phyloP scores from a whole-genome alignment of 2,113 vertebrate genomes.

The Otus sunia region DNA sequence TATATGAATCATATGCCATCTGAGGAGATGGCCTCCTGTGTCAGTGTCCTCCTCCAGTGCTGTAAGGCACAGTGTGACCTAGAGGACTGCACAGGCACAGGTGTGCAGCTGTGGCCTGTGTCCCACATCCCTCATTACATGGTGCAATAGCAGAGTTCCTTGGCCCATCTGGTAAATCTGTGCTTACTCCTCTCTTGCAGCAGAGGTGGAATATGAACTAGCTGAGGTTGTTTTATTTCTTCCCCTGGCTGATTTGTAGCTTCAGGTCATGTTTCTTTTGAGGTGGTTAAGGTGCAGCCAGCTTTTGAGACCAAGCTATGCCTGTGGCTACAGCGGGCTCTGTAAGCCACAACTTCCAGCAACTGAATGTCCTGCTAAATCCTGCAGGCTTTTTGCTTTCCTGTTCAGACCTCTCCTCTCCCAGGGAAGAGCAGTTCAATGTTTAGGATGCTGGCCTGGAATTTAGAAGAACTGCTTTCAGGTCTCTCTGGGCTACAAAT shows the following conservation, averaged over 20 bases:
- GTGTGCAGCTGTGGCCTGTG: background rate
- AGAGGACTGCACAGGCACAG: background rate
- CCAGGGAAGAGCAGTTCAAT: background rate
- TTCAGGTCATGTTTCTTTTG: background rate
- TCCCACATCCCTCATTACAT: background rate
- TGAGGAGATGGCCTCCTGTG: background rate
- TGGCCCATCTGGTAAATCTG: background rate
- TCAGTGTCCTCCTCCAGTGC: background rate
- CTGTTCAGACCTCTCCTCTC: background rate
- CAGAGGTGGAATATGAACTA: background rate
- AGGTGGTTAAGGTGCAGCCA: background rate
- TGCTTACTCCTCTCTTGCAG: background rate
- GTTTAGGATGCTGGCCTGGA: background rate
- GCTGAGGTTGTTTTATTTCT: accelerated
- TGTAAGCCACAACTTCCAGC: background rate
- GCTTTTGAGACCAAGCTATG: background rate
- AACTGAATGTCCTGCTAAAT: background rate
- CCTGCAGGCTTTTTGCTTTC: background rate
- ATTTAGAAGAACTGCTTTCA: background rate
- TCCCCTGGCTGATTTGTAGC: background rate
- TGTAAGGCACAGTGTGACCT: background rate
- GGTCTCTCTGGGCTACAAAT: background rate
- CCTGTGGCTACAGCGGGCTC: background rate
- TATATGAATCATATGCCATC: background rate
- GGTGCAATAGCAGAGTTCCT: background rate